Conservation (phyloP, 2,888 invertebrate genomes). For the Dinocampus coccinellae region DNA sequence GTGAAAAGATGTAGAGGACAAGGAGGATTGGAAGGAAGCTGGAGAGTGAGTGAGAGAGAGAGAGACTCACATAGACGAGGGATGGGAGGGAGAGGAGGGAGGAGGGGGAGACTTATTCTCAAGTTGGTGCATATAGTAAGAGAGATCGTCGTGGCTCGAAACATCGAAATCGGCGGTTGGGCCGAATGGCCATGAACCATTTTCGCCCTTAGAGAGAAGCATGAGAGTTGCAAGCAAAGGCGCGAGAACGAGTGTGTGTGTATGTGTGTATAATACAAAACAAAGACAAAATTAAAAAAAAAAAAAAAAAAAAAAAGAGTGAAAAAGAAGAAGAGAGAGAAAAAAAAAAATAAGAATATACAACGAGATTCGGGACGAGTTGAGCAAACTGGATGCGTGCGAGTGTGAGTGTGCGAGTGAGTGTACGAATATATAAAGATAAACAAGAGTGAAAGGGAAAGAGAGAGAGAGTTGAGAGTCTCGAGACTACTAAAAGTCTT, state of each 20-base stretch:
- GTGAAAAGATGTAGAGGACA: too few species aligned
- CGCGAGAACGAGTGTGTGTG: not conserved
- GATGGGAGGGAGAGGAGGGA: not conserved
- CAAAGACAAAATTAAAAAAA: conserved; percentile 67
- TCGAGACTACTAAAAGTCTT: conserved; percentile 6
- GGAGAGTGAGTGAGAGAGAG: too few species aligned
- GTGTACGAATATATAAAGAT: not conserved
- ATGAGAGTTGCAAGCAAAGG: conserved; percentile 24
- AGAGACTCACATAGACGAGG: too few species aligned
- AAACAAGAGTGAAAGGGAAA: conserved; percentile 1
- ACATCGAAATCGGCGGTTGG: conserved; percentile 44
- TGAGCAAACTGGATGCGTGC: conserved; percentile 38
- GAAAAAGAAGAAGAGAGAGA: too few species aligned
- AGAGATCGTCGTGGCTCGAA: conserved; percentile 12
- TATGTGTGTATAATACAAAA: conserved; percentile 37
- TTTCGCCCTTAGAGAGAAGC: conserved; percentile 56
- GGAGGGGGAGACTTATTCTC: too few species aligned
- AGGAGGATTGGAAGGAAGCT: too few species aligned
- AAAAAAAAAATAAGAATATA: conserved; percentile 52
- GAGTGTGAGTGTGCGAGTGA: not conserved
- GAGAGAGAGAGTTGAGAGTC: too few species aligned
- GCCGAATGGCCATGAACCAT: conserved; percentile 64
- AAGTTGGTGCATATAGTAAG: not conserved
- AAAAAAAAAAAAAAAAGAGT: too few species aligned
- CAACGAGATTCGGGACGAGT: conserved; percentile 42